phyloP scores from a whole-genome alignment of 2,113 vertebrate genomes.

The Bagarius yarrelli region DNA sequence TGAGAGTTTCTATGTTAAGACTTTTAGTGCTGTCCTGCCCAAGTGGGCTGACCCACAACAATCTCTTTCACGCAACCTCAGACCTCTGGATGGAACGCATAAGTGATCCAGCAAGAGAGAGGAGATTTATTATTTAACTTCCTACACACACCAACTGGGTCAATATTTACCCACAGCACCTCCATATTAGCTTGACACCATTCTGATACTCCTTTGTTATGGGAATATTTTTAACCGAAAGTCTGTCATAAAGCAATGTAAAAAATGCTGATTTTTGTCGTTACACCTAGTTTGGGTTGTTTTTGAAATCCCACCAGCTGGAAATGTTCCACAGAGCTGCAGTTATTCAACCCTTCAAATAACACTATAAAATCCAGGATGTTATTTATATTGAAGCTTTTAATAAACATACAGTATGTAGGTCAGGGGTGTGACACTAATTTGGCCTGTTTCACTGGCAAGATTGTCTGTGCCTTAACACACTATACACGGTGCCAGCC shows the following conservation, averaged over 20 bases:
- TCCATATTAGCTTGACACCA: background rate
- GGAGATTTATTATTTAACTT: constrained; percentile 18
- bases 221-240: background rate
- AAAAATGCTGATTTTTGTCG: constrained; percentile 21
- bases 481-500: no score
- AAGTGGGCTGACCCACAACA: constrained; percentile 2
- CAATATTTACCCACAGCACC: constrained; percentile 3
- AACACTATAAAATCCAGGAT: background rate
- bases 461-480: no score
- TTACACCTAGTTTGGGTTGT: constrained; percentile 9
- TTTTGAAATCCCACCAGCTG: background rate
- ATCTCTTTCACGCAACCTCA: constrained; percentile 12
- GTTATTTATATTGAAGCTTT: background rate
- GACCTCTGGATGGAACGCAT: background rate
- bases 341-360: background rate
- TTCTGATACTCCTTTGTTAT: background rate
- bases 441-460: background rate
- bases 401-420: background rate
- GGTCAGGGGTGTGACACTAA: background rate
- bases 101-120: background rate
- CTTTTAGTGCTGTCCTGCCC: constrained; percentile 18
- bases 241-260: constrained; percentile 2
- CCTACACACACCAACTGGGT: constrained; percentile 17
- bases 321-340: background rate
- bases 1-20: constrained; percentile 19